A percentile compares a stretch with the other conserved stretches of the same genome.
phyloP scores from a whole-genome alignment of 37 sponge, comb jelly and placozoan species.

The Ianthella basta region DNA sequence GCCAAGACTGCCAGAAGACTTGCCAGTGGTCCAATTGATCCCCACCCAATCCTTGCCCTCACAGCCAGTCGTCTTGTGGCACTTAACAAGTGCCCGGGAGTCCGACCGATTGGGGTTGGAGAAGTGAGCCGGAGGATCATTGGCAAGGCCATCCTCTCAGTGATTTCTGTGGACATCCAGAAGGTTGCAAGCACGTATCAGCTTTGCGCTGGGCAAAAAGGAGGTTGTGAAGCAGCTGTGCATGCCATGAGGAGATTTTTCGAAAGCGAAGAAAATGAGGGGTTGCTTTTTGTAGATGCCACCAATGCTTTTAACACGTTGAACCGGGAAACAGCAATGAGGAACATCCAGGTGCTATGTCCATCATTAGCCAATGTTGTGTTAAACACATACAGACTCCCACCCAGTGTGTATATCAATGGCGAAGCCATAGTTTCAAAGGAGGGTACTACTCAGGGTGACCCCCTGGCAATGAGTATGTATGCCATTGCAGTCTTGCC shows the following conservation, averaged over 20 bases:
- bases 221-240: background rate
- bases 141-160: background rate
- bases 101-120: constrained; percentile 14
- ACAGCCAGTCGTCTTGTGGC: background rate
- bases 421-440: constrained; percentile 41
- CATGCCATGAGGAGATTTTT: constrained; percentile 2
- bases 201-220: background rate
- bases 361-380: constrained; percentile 33
- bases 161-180: background rate
- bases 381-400: constrained; percentile 31
- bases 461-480: constrained; percentile 46
- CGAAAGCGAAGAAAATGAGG: background rate
- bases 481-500: constrained; percentile 54
- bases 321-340: constrained; percentile 42
- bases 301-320: constrained; percentile 40
- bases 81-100: constrained; percentile 7
- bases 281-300: constrained; percentile 11
- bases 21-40: constrained; percentile 4
- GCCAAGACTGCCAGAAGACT: background rate
- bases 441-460: constrained; percentile 59
- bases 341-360: constrained; percentile 35
- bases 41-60: background rate
- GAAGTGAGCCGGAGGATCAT: background rate
- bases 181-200: background rate
- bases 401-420: constrained; percentile 34